Base-by-base conservation (phyloP, 2,113 vertebrate genomes). In the Chionodraco myersi region DNA sequence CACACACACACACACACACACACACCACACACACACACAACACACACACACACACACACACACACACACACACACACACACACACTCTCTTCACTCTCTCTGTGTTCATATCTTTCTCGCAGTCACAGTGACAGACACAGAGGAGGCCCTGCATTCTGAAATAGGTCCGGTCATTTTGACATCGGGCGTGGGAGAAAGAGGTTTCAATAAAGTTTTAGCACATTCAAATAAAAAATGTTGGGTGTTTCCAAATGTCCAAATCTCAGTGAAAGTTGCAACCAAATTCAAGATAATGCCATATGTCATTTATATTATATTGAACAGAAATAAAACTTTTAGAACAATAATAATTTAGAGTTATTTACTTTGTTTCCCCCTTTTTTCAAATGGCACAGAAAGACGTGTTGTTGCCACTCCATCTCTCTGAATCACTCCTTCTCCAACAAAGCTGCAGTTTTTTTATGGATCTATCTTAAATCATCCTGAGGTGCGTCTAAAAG, bases 401-500 rank as follows among this genome's bases (percentile, higher is more conserved):
- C 3, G 30, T 30, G 30, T 30, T 41, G 7, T 41, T 49, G 0
- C 16, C 13, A 48, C 62, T 65, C 1, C 0, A 36, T 18, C 64
- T 47, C 45, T 68, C 13, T 60, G 47, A 77, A 2, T 67, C 59
- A 16, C 26, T 41, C 51, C 10, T 12, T 30, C 30, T 30, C 3
- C 2, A 58, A 11, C 52, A 72, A 63, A 75, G 64, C 72, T 51
- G 64, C 64, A 26, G n/a, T 18, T 30, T 47, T 30, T 57, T 70
- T 44, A 64, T 36, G 61, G 76, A 70, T 80, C 68, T 49, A 56
- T 80, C 87, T 81, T 68, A 75, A 75, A 82, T 76, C 83, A 65
- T 56, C 79, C 75, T 36, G 83, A 94, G 93, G 84, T 44, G 92
- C 62, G 12, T 79, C 74, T 54, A 34, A 82, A 61, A 73, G 72